Conservation (phyloP, 2,888 invertebrate species). For the Rhimphoctona megacephalus region DNA sequence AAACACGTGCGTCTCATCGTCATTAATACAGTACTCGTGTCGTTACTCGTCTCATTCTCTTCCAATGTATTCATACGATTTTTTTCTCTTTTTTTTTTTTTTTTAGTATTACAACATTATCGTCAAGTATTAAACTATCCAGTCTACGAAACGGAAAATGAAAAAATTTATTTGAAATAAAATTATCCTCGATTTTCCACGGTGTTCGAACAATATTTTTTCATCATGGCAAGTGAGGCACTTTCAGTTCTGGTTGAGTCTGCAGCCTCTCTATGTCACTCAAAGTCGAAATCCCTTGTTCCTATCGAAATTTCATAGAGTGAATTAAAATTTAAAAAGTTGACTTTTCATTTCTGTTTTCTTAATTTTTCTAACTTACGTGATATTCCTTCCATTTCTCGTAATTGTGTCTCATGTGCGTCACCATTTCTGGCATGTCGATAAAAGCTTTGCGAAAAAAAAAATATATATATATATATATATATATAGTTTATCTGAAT, state of each 20-base stretch:
- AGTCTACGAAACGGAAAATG: conserved; percentile 49
- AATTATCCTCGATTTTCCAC: conserved; percentile 21
- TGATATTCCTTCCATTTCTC: conserved; percentile 95
- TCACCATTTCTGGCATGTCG: conserved; percentile 96
- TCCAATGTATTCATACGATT: background rate
- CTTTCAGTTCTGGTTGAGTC: conserved; percentile 77
- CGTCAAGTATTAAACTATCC: conserved; percentile 59
- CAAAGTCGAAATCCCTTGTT: conserved; percentile 90
- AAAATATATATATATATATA: too few relatives aligned
- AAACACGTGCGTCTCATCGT: too few relatives aligned
- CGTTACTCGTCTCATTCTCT: too few relatives aligned
- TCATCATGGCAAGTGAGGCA: conserved; percentile 68
- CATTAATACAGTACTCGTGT: conserved; percentile 4
- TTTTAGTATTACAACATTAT: conserved; percentile 32
- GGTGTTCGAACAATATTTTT: conserved; percentile 1
- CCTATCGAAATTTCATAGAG: conserved; percentile 72
- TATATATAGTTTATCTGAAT: background rate
- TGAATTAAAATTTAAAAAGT: background rate
- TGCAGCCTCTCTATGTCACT: conserved; percentile 88
- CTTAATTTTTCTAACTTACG: conserved; percentile 79
- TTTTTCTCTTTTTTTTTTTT: background rate
- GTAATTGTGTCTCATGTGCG: conserved; percentile 94
- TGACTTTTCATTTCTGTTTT: background rate
- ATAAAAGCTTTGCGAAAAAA: conserved; percentile 89
- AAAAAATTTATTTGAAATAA: conserved; percentile 7